A percentile compares a stretch with the other conserved stretches of the same genome.
phyloP scores from a whole-genome alignment of 2,113 vertebrate genomes.

The Labeo rohita region DNA sequence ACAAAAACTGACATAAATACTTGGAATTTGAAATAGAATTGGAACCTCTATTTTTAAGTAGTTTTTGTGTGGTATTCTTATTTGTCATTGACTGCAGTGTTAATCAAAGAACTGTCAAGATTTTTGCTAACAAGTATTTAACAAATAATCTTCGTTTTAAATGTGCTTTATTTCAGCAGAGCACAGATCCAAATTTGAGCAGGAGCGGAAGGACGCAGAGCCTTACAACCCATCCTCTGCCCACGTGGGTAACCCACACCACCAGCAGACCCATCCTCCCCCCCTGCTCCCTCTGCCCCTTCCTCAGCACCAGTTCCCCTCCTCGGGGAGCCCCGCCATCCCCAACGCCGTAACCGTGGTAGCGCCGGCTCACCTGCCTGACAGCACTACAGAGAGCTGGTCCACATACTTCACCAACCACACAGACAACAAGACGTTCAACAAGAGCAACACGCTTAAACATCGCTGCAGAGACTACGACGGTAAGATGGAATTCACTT shows the following conservation, averaged over 20 bases:
- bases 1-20: no score
- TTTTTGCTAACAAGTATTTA: not conserved
- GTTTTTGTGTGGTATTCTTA: no score
- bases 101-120: not conserved
- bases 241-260: conserved; percentile 72
- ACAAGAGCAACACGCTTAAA: conserved; percentile 82
- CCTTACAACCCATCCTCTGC: conserved; percentile 76
- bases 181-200: conserved; percentile 80
- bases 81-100: not conserved
- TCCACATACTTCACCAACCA: conserved; percentile 89
- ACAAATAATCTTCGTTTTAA: not conserved
- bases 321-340: conserved; percentile 80
- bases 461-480: conserved; percentile 97
- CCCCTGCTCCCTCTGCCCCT: conserved; percentile 70
- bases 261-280: conserved; percentile 61
- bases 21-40: not conserved
- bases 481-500: conserved; percentile 74
- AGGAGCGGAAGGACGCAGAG: conserved; percentile 84
- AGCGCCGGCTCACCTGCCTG: conserved; percentile 89
- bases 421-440: conserved; percentile 76
- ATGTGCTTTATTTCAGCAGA: conserved; percentile 60
- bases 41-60: not conserved
- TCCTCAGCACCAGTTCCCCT: conserved; percentile 80
- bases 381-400: conserved; percentile 96
- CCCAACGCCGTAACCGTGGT: conserved; percentile 84